Percentiles rank a stretch among this genome's conserved stretches.
Evolutionary conservation across 2,797 vertebrate genomes (phyloP).

Genomic region (Enteromius afrohamiltoni): DNA sequence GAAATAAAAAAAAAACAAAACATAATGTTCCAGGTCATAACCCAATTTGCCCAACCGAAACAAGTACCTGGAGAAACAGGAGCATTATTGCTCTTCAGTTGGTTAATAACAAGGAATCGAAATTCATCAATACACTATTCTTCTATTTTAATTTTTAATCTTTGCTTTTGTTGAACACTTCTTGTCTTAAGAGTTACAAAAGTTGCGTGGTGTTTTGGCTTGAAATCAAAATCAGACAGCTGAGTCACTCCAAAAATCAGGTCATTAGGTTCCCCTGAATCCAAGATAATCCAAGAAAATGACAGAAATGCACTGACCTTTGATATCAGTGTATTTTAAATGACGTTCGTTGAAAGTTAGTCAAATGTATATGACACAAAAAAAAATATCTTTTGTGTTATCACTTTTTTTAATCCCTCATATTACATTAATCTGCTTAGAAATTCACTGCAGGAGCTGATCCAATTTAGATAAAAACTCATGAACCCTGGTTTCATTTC

Average conservation of each 20-base stretch:
- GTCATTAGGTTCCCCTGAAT: not conserved
- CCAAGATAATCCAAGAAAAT: not conserved
- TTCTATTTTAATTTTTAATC: not conserved
- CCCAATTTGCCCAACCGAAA: not conserved
- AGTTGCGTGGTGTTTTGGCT: not conserved
- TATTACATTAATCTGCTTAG: not conserved
- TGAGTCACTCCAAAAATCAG: not conserved
- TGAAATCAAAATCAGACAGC: not conserved
- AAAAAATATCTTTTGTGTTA: not conserved
- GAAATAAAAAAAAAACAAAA: not conserved
- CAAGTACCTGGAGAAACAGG: not conserved
- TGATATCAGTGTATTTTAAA: not conserved
- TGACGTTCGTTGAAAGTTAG: not conserved
- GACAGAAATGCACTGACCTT: not conserved
- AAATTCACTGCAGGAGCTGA: constrained; percentile 16
- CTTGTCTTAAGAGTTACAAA: constrained; percentile 3
- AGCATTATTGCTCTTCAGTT: not conserved
- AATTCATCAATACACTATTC: not conserved
- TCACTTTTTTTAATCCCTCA: not conserved
- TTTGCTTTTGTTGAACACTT: not conserved
- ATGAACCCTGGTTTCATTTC: not conserved
- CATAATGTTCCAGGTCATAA: not conserved
- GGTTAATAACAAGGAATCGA: not conserved
- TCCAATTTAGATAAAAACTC: constrained; percentile 25
- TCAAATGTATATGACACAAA: not conserved